These are phyloP conservation scores for Drosophila leonis DNA, from an alignment of 2,888 invertebrate genomes.

Conservation along the genomic window DNA sequence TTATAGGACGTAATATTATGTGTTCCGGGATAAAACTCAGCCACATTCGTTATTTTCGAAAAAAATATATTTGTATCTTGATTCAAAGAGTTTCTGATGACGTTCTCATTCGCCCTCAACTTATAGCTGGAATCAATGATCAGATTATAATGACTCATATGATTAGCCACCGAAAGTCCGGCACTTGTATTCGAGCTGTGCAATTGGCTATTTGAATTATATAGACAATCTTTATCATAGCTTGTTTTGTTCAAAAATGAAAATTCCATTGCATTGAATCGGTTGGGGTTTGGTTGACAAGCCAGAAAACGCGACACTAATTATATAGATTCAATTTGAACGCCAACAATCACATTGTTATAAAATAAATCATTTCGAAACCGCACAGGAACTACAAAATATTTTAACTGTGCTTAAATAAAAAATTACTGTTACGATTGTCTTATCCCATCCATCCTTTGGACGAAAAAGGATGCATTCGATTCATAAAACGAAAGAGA, in stretches of 20 bases:
- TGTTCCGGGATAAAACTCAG: slow-evolving; percentile 69
- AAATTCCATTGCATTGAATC: slow-evolving; percentile 80
- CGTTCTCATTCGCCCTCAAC: slow-evolving; percentile 65
- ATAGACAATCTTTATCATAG: slow-evolving; percentile 82
- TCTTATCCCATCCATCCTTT: slow-evolving; percentile 61
- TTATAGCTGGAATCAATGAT: slow-evolving; percentile 71
- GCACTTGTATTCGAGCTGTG: slow-evolving; percentile 56
- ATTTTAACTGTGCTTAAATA: slow-evolving; percentile 72
- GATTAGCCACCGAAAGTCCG: slow-evolving; percentile 66
- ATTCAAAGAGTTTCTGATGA: slow-evolving; percentile 59
- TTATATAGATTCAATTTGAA: slow-evolving; percentile 35
- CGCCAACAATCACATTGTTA: slow-evolving; percentile 57
- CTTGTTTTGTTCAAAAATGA: slow-evolving; percentile 81
- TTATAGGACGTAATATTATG: slow-evolving; percentile 66
- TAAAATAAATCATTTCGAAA: slow-evolving; percentile 52
- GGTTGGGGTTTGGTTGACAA: slow-evolving; percentile 18
- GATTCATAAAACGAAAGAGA: slow-evolving; percentile 62
- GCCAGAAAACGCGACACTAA: slow-evolving; percentile 40
- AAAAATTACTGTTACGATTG: slow-evolving; percentile 72
- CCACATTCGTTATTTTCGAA: slow-evolving; percentile 69
- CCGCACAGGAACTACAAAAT: slow-evolving; percentile 57
- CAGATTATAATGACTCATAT: slow-evolving; percentile 70
- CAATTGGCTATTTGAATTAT: slow-evolving; percentile 63
- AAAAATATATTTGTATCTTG: slow-evolving; percentile 71
- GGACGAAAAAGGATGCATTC: slow-evolving; percentile 63